Conservation (phyloP, 2,797 vertebrate genomes). For the Siniperca obscura region DNA sequence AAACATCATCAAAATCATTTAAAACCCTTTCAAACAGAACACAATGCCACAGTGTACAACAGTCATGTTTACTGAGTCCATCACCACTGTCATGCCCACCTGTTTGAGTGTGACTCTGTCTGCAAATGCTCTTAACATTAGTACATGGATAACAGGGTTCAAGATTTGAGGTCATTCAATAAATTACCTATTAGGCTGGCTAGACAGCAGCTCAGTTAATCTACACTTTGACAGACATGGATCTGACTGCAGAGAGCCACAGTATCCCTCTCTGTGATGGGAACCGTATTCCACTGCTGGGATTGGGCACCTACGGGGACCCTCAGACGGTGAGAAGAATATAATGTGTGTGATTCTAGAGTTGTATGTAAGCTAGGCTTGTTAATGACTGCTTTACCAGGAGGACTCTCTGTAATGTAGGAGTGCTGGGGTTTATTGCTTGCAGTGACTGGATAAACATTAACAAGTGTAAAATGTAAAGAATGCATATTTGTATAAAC, state of each 20-base stretch:
- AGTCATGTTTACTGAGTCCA: background rate
- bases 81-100: background rate
- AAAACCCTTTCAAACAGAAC: background rate
- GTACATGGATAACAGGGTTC: slow-evolving; percentile 14
- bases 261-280: slow-evolving; percentile 88
- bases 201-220: background rate
- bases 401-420: background rate
- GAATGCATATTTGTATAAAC: background rate
- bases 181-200: background rate
- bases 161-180: slow-evolving; percentile 41
- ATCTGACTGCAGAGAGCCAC: slow-evolving; percentile 83
- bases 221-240: slow-evolving; percentile 54
- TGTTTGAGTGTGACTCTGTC: background rate
- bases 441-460: background rate
- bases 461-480: background rate
- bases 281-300: slow-evolving; percentile 90
- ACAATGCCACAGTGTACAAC: background rate
- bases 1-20: background rate
- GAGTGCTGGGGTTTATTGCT: background rate
- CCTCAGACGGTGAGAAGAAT: slow-evolving; percentile 84
- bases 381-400: background rate
- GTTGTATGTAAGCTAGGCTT: background rate
- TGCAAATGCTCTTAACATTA: background rate
- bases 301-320: slow-evolving; percentile 92
- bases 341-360: background rate